Percentiles rank a stretch among this genome's conserved stretches.
phyloP scores from a whole-genome alignment of 2,113 vertebrate species.

The Otolemur garnettii region DNA sequence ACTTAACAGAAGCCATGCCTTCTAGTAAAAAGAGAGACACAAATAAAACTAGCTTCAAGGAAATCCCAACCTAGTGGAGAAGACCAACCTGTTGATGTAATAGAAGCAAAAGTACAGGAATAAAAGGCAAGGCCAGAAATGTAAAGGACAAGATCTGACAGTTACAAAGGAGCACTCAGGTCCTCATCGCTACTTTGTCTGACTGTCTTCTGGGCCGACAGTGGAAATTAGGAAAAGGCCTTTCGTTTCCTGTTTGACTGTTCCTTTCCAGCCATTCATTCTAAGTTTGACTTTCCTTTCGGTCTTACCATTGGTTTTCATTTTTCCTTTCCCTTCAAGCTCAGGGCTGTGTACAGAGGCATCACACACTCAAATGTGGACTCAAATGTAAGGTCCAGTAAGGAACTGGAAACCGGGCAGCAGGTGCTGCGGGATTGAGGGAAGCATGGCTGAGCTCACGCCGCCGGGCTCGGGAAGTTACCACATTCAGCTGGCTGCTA shows the following conservation, averaged over 20 bases:
- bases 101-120: neutral
- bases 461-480: neutral
- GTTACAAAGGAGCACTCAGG: neutral
- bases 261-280: neutral
- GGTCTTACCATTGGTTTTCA: neutral
- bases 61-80: neutral
- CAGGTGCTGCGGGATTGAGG: neutral
- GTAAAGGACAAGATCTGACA: neutral
- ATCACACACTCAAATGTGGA: neutral
- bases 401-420: neutral
- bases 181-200: neutral
- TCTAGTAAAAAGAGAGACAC: neutral
- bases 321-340: neutral
- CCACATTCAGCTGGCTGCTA: neutral
- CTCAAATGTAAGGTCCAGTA: neutral
- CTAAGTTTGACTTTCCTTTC: neutral
- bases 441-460: neutral
- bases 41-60: neutral
- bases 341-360: neutral
- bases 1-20: neutral
- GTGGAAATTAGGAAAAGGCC: neutral
- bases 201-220: neutral
- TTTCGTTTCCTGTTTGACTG: conserved; percentile 10
- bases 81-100: neutral
- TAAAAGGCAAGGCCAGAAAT: neutral